These are phyloP conservation scores for Pocillopora damicornis DNA, from an alignment of 64 coral and sea anemone genomes.

Conservation along the genomic window DNA sequence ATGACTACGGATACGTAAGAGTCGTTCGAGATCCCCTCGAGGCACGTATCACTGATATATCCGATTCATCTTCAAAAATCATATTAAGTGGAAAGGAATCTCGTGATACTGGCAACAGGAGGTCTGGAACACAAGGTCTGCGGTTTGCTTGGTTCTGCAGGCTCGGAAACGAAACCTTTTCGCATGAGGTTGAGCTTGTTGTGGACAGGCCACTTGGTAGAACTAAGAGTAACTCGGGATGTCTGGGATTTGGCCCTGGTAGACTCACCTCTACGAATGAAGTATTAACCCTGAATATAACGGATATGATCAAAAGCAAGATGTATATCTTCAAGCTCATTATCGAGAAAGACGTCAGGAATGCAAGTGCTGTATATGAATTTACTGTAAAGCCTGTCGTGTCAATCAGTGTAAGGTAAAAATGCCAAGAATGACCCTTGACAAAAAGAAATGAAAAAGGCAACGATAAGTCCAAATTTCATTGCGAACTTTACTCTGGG, in stretches of 20 bases:
- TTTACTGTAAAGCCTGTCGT: not conserved
- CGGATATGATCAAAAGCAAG: slow-evolving; percentile 2
- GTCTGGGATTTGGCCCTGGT: slow-evolving; percentile 40
- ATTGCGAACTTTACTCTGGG: too few relatives aligned
- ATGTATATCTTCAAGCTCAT: slow-evolving; percentile 41
- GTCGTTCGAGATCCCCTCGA: slow-evolving; percentile 19
- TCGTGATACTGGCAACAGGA: not conserved
- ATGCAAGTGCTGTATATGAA: slow-evolving; percentile 23
- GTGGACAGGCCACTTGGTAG: slow-evolving; percentile 22
- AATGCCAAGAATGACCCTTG: not conserved
- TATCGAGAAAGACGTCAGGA: not conserved
- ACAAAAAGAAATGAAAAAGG: not conserved
- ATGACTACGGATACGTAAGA: slow-evolving; percentile 35
- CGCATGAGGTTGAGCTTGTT: not conserved
- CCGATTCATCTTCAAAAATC: not conserved
- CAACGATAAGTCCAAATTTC: too few relatives aligned
- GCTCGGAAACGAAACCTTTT: not conserved
- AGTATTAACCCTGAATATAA: not conserved
- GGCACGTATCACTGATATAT: slow-evolving; percentile 33
- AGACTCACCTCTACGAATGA: not conserved
- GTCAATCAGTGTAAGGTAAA: slow-evolving; percentile 22
- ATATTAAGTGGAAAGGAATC: slow-evolving; percentile 9
- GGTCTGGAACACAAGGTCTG: not conserved
- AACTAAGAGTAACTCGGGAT: not conserved
- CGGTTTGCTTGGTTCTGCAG: slow-evolving; percentile 42